Percentiles rank a stretch among this genome's conserved stretches.
Conservation (phyloP, 2,797 vertebrate genomes). For the Tangara arthus region DNA sequence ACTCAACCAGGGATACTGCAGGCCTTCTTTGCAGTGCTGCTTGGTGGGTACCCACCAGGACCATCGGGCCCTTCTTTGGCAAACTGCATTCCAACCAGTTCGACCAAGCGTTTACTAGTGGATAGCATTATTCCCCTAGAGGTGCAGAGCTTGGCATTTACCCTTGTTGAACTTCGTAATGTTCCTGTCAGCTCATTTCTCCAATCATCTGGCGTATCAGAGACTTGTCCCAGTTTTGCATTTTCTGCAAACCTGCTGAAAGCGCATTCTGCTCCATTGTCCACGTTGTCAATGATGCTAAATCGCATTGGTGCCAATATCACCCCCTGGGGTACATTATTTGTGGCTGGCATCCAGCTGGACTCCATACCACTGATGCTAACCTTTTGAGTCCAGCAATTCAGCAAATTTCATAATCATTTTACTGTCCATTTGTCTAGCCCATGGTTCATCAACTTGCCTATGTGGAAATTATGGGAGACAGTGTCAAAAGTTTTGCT, state of each 20-base stretch:
- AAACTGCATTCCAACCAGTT: not conserved
- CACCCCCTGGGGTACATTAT: not conserved
- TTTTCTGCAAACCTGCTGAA: not conserved
- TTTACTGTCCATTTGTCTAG: not conserved
- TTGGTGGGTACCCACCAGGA: not conserved
- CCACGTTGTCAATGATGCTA: not conserved
- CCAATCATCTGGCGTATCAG: not conserved
- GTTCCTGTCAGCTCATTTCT: not conserved
- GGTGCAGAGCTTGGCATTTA: not conserved
- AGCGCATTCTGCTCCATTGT: not conserved
- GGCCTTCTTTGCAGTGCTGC: not conserved
- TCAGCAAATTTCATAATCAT: not conserved
- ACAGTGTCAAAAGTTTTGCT: not conserved
- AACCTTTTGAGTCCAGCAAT: not conserved
- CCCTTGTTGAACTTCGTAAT: not conserved
- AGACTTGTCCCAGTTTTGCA: not conserved
- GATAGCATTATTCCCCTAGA: not conserved
- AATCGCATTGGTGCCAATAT: not conserved
- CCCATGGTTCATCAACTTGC: not conserved
- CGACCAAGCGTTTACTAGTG: not conserved
- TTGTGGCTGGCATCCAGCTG: not conserved
- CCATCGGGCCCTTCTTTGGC: not conserved
- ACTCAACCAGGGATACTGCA: not conserved
- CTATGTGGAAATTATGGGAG: not conserved
- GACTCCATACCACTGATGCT: not conserved